Base-by-base conservation (phyloP, 2,888 invertebrate genomes). In the Crossocerus cetratus region DNA sequence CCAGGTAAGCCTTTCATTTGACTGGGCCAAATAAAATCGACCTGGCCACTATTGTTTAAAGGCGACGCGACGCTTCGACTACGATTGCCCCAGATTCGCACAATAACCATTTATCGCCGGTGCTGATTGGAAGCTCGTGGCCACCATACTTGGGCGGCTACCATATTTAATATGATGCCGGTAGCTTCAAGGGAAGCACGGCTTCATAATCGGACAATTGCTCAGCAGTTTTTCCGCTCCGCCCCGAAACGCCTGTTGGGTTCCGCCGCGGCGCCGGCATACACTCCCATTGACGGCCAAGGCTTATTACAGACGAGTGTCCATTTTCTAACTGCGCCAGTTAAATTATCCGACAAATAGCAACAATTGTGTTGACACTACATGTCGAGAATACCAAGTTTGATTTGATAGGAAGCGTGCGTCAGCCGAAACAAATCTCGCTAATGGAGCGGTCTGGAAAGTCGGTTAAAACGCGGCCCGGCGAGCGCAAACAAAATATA, bases 221-320 rank as follows among this genome's bases (percentile, higher is more conserved):
- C 86, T 89, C 87, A 86, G 87, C 89, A 84, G 78, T 86, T 89
- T 89, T 88, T 85, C 84, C 85, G 88, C 88, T 82, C 89, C 89
- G 89, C 89, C 89, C 88, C 76, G 84, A 76, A 83, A 84, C 84
- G 85, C 84, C 84, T 73, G 86, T 67, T 78, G 73, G 71, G 69
- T 63, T 56, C 14, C 16, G 14, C 14, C 16, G n/a, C 49, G 14
- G 14, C n/a, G n/a, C n/a, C n/a, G n/a, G n/a, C n/a, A 71, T 62
- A 54, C 66, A 65, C 57, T 71, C 69, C 65, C 65, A 72, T 65
- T 65, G 65, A 69, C 72, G 77, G 69, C 74, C 72, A 42, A n/a
- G 49, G 43, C n/a, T 55, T 55, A 14, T 21, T 11, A 20, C 13
- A 32, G 32, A 11, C 21, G 20, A 3, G 11, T 69, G 3, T 43